Conservation (phyloP, 2,797 vertebrate genomes). For the Chlorospingus semifuscus region DNA sequence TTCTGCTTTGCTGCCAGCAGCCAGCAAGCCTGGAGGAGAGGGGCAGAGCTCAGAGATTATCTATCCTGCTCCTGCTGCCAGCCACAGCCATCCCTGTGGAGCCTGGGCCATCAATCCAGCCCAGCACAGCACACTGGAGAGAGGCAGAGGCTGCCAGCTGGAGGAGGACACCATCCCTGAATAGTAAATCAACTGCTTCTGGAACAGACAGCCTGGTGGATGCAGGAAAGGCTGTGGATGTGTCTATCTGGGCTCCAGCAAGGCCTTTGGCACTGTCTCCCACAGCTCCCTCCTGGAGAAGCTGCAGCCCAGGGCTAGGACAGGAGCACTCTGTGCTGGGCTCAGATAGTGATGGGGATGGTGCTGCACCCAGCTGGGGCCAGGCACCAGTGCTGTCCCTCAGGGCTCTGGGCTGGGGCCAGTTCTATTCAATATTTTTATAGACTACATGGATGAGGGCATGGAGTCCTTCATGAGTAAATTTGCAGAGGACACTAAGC, state of each 20-base stretch:
- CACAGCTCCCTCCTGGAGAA: background rate
- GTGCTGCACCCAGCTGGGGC: no score
- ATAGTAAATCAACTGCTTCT: background rate
- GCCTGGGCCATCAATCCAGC: background rate
- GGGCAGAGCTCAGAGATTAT: accelerated
- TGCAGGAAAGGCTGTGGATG: background rate
- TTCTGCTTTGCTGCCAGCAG: background rate
- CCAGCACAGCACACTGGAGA: accelerated
- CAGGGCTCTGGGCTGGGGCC: no score
- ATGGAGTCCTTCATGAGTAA: no score
- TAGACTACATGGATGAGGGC: no score
- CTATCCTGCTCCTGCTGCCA: background rate
- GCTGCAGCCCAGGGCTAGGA: no score
- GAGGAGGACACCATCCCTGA: background rate
- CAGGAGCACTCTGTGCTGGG: background rate
- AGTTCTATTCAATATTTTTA: no score
- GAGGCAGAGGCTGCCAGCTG: background rate
- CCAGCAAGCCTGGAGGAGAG: background rate
- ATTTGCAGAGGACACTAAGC: no score
- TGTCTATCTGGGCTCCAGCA: background rate
- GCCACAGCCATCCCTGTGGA: accelerated
- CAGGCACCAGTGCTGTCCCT: no score
- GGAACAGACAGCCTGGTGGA: background rate
- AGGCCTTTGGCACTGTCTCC: background rate
- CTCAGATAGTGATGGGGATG: no score